Base-by-base conservation (phyloP, 1,140 invertebrate genomes). In the Drosophila sechellia region DNA sequence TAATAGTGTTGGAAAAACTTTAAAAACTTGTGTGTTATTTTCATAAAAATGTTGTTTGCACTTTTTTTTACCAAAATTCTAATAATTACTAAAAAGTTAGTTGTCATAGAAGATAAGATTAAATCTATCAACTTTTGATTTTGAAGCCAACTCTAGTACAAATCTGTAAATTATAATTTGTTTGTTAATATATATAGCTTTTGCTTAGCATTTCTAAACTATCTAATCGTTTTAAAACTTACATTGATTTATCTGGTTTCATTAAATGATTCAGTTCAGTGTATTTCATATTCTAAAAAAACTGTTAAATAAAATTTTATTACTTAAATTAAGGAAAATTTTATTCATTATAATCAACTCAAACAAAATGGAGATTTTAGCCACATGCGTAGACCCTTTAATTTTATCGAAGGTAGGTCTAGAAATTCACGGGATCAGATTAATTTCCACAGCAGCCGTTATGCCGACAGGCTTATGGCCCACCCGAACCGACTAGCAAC, bases 321-420 rank as follows among this genome's bases (percentile, higher is more conserved):
- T 13, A 5, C 5, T 45, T 13, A 25, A 20, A 46, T 13, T 27
- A 27, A 15, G 46, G 46, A 48, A 48, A 48, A 13, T 27, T 48
- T 48, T 15, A 49, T 34, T 8, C 5, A 34, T 13, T n/a, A 10
- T 27, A 49, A 48, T 27, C 13, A 27, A 15, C 1, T 27, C 15
- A 15, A 10, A 4, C 0, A 15, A 49, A 27, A 8, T 31, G 11
- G 15, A 34, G 3, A 12, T 50, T 34, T 50, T 34, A 12, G 48
- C 27, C 27, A 48, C 22, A 60, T 22, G 35, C 43, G 63, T 37
- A 48, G 40, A 65, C 2, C 4, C 17, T 0, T 0, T 17, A 31
- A 63, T 65, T 57, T 65, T 63, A 65, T 65, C 63, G 11, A 25
- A 12, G 5, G 4, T 8, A 35, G 1, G 5, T 6, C 2, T 11